These are phyloP conservation scores for Saccopteryx bilineata DNA, from an alignment of 2,113 vertebrate species.

Conservation along the genomic window DNA sequence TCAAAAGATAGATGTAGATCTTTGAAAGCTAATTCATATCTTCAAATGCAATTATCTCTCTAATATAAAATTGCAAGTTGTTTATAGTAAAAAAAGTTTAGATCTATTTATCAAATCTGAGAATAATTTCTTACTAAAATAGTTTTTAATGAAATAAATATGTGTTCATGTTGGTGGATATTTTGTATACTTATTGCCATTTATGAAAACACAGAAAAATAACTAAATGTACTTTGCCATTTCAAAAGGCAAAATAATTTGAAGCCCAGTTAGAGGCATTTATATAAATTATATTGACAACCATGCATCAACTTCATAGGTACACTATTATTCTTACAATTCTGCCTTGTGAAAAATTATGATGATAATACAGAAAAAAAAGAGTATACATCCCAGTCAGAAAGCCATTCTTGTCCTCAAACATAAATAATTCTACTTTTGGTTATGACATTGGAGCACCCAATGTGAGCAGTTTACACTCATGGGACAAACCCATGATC, in stretches of 20 bases:
- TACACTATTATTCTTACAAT: background rate
- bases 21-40: constrained; percentile 55
- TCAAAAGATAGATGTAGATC: background rate
- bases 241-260: constrained; percentile 39
- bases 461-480: background rate
- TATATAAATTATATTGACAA: background rate
- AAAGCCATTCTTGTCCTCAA: background rate
- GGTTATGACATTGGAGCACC: background rate
- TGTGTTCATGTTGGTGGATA: background rate
- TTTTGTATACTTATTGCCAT: constrained; percentile 18
- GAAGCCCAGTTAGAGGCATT: background rate
- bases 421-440: background rate
- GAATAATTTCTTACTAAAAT: background rate
- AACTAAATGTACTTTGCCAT: constrained; percentile 17
- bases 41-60: constrained; percentile 29
- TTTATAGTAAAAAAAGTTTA: background rate
- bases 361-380: background rate
- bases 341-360: background rate
- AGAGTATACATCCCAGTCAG: background rate
- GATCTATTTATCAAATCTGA: constrained; percentile 12
- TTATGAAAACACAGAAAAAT: constrained; percentile 16
- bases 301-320: background rate
- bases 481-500: background rate
- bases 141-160: constrained; percentile 29
- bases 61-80: background rate